Conservation (phyloP, 2,113 vertebrate genomes). For the Aix galericulata region DNA sequence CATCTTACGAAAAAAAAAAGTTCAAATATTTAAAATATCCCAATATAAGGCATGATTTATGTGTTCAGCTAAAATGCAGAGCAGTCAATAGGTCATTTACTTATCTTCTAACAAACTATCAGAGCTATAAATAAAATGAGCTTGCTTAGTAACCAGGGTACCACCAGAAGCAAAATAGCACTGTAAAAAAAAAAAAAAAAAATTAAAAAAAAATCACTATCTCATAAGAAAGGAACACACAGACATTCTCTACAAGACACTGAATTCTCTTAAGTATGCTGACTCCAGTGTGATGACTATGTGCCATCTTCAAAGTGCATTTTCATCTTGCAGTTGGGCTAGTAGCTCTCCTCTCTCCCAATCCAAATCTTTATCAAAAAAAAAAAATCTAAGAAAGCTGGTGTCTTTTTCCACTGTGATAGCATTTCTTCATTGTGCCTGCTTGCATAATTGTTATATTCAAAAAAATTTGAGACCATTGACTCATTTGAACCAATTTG, state of each 20-base stretch:
- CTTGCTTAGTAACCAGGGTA: background rate
- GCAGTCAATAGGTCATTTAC: background rate
- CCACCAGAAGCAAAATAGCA: background rate
- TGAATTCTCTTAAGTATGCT: background rate
- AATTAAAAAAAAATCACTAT: too few species aligned
- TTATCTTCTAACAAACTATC: background rate
- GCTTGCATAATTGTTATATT: background rate
- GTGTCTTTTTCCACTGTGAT: background rate
- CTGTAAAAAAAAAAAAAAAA: too few species aligned
- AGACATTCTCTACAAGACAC: background rate
- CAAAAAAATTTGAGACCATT: background rate
- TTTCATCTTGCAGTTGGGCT: background rate
- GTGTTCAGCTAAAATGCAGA: background rate
- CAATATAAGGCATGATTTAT: background rate
- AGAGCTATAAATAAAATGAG: background rate
- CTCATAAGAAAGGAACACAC: background rate
- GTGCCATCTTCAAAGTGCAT: background rate
- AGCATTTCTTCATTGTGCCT: background rate
- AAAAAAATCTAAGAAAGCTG: background rate
- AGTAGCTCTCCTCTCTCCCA: background rate
- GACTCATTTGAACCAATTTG: background rate
- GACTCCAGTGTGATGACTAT: background rate
- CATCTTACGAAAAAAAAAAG: background rate
- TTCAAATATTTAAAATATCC: background rate
- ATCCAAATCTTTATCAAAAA: background rate